These are phyloP conservation scores for Eurois occulta DNA, from an alignment of 2,888 invertebrate genomes.

Conservation along the genomic window DNA sequence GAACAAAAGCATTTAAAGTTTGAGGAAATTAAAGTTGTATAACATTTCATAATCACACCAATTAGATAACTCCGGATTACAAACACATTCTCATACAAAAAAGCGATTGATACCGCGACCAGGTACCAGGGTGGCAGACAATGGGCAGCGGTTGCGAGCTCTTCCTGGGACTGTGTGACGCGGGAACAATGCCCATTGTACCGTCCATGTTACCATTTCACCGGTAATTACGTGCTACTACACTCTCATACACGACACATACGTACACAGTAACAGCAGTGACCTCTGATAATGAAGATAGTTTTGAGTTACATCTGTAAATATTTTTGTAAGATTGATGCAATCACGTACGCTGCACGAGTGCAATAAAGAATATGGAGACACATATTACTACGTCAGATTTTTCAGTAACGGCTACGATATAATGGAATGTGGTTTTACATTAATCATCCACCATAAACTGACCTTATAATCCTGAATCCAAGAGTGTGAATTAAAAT, in stretches of 20 bases:
- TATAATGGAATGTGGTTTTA: background rate
- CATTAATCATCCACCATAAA: background rate
- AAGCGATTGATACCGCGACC: constrained; percentile 43
- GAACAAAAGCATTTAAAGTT: background rate
- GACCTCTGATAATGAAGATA: constrained; percentile 50
- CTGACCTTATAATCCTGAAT: background rate
- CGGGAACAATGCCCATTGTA: constrained; percentile 85
- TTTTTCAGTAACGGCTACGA: background rate
- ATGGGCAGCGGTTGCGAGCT: constrained; percentile 74
- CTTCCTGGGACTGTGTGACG: constrained; percentile 73
- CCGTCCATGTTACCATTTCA: constrained; percentile 82
- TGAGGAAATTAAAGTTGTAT: constrained; percentile 30
- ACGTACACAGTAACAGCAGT: constrained; percentile 44
- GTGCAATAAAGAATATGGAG: background rate
- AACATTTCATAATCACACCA: constrained; percentile 33
- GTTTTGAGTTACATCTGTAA: constrained; percentile 27
- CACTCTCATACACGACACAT: constrained; percentile 58
- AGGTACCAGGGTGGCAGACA: constrained; percentile 79
- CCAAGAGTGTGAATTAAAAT: background rate
- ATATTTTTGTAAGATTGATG: constrained; percentile 21
- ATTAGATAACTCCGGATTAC: constrained; percentile 53
- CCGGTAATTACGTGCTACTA: constrained; percentile 76
- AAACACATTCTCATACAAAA: constrained; percentile 59
- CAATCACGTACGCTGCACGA: background rate
- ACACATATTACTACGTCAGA: background rate